These are phyloP conservation scores for Nestor notabilis DNA, from an alignment of 2,113 vertebrate genomes.

Conservation along the genomic window DNA sequence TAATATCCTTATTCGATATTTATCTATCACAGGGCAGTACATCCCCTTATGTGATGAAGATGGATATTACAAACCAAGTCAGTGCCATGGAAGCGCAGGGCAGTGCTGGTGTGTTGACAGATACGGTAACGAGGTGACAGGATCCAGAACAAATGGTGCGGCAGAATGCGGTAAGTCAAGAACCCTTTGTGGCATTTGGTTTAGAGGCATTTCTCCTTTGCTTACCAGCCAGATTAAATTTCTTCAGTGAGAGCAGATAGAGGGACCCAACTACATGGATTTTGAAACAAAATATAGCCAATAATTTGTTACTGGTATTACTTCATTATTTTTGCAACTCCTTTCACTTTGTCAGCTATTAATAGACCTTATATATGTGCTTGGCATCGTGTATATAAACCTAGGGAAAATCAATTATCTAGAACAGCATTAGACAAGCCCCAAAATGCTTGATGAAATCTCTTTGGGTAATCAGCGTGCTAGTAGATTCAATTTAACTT, in stretches of 20 bases:
- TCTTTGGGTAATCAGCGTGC: background rate
- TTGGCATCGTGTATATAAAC: background rate
- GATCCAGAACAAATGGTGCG: slow-evolving; percentile 84
- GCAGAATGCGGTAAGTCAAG: slow-evolving; percentile 86
- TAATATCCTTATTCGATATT: background rate
- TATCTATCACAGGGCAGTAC: slow-evolving; percentile 81
- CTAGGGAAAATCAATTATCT: background rate
- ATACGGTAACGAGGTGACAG: slow-evolving; percentile 91
- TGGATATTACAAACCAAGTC: slow-evolving; percentile 91
- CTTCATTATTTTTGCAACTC: background rate
- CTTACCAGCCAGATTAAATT: background rate
- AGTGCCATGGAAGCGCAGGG: slow-evolving; percentile 88
- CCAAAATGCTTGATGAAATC: background rate
- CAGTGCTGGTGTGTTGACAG: slow-evolving; percentile 98
- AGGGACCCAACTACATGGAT: background rate
- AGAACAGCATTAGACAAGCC: background rate
- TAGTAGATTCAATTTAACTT: background rate
- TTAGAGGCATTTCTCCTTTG: background rate
- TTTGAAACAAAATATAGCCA: background rate
- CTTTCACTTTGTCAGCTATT: background rate
- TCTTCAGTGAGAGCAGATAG: background rate
- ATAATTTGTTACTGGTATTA: background rate
- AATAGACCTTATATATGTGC: background rate
- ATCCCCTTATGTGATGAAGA: slow-evolving; percentile 92
- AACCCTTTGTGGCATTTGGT: background rate